Conservation (phyloP, 2,888 invertebrate species). For the Drosophila parthenogenetica region DNA sequence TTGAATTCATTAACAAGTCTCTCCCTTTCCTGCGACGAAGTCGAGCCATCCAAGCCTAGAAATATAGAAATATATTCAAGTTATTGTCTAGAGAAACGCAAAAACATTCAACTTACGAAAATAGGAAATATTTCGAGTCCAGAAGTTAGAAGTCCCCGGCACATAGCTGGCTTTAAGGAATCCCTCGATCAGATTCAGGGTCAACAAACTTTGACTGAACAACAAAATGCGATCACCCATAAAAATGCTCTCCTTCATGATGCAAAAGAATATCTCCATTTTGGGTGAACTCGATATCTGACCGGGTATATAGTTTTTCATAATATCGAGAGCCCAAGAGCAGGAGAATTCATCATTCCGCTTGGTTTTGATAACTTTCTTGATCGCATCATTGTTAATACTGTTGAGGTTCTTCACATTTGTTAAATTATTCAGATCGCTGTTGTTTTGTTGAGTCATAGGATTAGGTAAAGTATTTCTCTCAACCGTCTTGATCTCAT, state of each 20-base stretch:
- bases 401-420: slow-evolving; percentile 44
- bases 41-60: slow-evolving; percentile 96
- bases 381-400: slow-evolving; percentile 55
- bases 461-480: slow-evolving; percentile 70
- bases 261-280: slow-evolving; percentile 96
- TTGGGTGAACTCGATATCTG: slow-evolving; percentile 96
- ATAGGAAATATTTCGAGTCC: slow-evolving; percentile 95
- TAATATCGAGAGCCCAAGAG: slow-evolving; percentile 94
- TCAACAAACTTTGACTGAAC: slow-evolving; percentile 98
- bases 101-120: slow-evolving; percentile 90
- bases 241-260: slow-evolving; percentile 94
- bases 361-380: slow-evolving; percentile 87
- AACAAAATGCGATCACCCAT: slow-evolving; percentile 96
- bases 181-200: slow-evolving; percentile 97
- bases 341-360: slow-evolving; percentile 92
- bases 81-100: too few relatives aligned
- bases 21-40: slow-evolving; percentile 96
- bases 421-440: slow-evolving; percentile 8
- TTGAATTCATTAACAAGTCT: slow-evolving; percentile 98
- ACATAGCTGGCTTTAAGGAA: slow-evolving; percentile 91
- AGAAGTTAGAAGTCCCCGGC: slow-evolving; percentile 90
- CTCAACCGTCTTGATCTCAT: slow-evolving; percentile 85
- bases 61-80: not conserved
- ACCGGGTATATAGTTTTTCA: slow-evolving; percentile 95
- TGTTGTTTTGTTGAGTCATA: slow-evolving; percentile 37